A percentile compares a stretch with the other conserved stretches of the same genome.
Evolutionary conservation across 2,888 invertebrate species (phyloP).

Genomic region (Sipha maydis): DNA sequence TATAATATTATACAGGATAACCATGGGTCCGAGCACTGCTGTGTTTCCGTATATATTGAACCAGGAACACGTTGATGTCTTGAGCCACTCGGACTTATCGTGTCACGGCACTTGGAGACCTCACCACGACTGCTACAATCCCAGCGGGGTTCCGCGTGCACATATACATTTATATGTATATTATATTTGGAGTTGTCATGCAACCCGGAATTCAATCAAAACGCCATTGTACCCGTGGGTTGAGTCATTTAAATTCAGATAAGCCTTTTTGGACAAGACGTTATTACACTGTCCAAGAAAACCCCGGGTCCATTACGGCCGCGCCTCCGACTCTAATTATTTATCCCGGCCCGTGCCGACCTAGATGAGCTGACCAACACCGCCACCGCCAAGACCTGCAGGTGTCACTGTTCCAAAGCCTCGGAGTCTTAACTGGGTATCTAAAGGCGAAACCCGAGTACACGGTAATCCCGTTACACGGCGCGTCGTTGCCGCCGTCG

Average conservation of each 20-base stretch:
- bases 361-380: slow-evolving; percentile 45
- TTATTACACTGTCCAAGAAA: slow-evolving; percentile 55
- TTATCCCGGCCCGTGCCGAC: slow-evolving; percentile 31
- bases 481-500: neutral
- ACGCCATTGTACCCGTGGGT: slow-evolving; percentile 35
- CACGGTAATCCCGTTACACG: slow-evolving; percentile 42
- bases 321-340: slow-evolving; percentile 44
- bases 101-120: slow-evolving; percentile 27
- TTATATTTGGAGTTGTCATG: slow-evolving; percentile 50
- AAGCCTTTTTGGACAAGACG: slow-evolving; percentile 61
- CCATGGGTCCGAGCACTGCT: neutral
- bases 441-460: slow-evolving; percentile 15
- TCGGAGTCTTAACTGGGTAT: slow-evolving; percentile 56
- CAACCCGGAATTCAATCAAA: slow-evolving; percentile 57
- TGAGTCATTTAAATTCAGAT: slow-evolving; percentile 57
- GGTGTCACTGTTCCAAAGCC: slow-evolving; percentile 40
- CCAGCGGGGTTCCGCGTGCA: neutral
- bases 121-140: slow-evolving; percentile 1
- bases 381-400: neutral
- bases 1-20: neutral
- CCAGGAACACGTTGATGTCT: slow-evolving; percentile 55
- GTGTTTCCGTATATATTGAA: neutral
- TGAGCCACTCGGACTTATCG: slow-evolving; percentile 53
- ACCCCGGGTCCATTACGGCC: slow-evolving; percentile 30
- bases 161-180: neutral